These are phyloP conservation scores for Sinotaia quadrata DNA, from an alignment of 2,888 invertebrate species.

Conservation along the genomic window DNA sequence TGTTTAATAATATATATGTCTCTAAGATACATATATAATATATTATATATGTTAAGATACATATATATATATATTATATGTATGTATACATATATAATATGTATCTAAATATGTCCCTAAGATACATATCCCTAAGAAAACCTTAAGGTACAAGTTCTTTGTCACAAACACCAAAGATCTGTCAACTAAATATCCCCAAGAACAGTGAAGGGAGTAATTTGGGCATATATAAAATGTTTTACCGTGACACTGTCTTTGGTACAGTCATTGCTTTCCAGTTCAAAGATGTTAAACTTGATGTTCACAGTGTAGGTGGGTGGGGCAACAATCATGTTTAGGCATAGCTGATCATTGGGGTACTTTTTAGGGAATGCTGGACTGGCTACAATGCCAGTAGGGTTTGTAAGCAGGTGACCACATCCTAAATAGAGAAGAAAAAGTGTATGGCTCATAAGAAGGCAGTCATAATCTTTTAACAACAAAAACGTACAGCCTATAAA, in stretches of 20 bases:
- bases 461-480: too few species aligned
- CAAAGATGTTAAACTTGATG: slow-evolving; percentile 8
- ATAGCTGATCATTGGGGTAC: slow-evolving; percentile 5
- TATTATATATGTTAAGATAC: too few species aligned
- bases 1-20: too few species aligned
- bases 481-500: too few species aligned
- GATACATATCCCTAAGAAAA: background rate
- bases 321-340: slow-evolving; percentile 19
- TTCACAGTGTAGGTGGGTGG: slow-evolving; percentile 15
- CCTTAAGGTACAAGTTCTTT: background rate
- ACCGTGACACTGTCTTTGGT: slow-evolving; percentile 21
- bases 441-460: too few species aligned
- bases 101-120: background rate
- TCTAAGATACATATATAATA: too few species aligned
- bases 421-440: background rate
- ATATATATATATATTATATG: too few species aligned
- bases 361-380: background rate
- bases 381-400: slow-evolving; percentile 12
- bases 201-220: too few species aligned
- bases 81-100: background rate
- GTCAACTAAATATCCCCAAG: too few species aligned
- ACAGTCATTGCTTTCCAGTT: background rate
- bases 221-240: too few species aligned
- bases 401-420: slow-evolving; percentile 13
- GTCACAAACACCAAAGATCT: background rate